These are phyloP conservation scores for Dendrolimus punctatus DNA, from an alignment of 1,140 invertebrate genomes.

Conservation along the genomic window DNA sequence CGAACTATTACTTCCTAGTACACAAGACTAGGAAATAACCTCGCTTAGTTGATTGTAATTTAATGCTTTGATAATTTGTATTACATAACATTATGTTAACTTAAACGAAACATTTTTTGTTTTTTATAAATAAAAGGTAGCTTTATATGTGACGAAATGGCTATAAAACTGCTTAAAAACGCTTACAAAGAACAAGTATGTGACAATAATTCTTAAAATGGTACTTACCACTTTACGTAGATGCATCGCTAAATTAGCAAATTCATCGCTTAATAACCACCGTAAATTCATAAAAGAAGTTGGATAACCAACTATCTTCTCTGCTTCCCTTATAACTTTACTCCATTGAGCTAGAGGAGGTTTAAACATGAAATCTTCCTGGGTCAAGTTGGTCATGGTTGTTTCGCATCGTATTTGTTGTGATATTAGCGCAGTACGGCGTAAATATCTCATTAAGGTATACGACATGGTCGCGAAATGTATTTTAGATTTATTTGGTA, in stretches of 20 bases:
- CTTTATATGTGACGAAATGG: no score
- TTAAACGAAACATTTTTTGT: no score
- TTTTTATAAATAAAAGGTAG: no score
- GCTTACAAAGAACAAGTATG: no score
- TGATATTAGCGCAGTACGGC: constrained; percentile 35
- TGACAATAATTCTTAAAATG: background rate
- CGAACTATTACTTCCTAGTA: no score
- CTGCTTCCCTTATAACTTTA: constrained; percentile 81
- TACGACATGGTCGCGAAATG: constrained; percentile 40
- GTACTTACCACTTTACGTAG: constrained; percentile 85
- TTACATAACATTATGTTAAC: no score
- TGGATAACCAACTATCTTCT: constrained; percentile 95
- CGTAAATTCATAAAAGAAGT: constrained; percentile 90
- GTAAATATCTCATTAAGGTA: constrained; percentile 45
- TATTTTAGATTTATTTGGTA: background rate
- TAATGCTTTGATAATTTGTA: no score
- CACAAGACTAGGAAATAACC: no score
- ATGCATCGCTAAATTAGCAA: constrained; percentile 90
- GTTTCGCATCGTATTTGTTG: constrained; percentile 44
- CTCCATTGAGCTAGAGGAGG: constrained; percentile 56
- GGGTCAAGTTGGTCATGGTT: constrained; percentile 55
- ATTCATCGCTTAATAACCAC: constrained; percentile 91
- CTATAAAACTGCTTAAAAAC: no score
- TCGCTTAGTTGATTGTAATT: no score
- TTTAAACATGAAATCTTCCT: constrained; percentile 53